Conservation (phyloP, 2,888 invertebrate species). For the Zootermopsis nevadensis region DNA sequence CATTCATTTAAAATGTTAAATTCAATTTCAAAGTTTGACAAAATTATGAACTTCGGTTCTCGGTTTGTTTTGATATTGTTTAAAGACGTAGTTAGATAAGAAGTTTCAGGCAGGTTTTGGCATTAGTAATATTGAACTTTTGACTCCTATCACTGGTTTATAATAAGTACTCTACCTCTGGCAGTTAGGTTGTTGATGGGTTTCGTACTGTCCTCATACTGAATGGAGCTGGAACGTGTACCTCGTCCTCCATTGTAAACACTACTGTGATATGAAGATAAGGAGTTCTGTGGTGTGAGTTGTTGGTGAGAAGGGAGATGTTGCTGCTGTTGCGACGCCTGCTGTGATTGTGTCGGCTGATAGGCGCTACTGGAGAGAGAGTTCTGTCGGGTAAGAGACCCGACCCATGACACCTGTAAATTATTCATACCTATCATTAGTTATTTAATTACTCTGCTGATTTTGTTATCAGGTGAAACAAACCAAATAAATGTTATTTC, state of each 20-base stretch:
- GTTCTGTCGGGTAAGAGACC: slow-evolving; percentile 66
- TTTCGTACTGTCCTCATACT: slow-evolving; percentile 57
- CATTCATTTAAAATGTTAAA: no score
- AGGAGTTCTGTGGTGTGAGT: slow-evolving; percentile 46
- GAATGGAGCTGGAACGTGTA: slow-evolving; percentile 15
- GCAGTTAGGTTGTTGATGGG: slow-evolving; percentile 62
- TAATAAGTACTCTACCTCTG: slow-evolving; percentile 37
- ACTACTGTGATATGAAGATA: slow-evolving; percentile 41
- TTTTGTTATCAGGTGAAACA: no score
- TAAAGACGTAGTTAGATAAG: no score
- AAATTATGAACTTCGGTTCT: no score
- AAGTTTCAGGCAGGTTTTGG: no score
- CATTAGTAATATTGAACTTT: no score
- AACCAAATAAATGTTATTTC: no score
- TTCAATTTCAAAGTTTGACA: no score
- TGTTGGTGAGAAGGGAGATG: slow-evolving; percentile 22
- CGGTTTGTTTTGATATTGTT: no score
- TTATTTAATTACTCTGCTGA: no score
- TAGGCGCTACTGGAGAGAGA: slow-evolving; percentile 59
- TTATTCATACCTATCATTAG: background rate
- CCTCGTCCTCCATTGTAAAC: slow-evolving; percentile 24
- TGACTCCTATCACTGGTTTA: no score
- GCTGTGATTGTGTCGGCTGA: slow-evolving; percentile 46
- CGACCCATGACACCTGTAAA: slow-evolving; percentile 65
- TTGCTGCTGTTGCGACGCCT: slow-evolving; percentile 13